These are phyloP conservation scores for Opisthocomus hoazin DNA, from an alignment of 2,113 vertebrate genomes.

Conservation along the genomic window DNA sequence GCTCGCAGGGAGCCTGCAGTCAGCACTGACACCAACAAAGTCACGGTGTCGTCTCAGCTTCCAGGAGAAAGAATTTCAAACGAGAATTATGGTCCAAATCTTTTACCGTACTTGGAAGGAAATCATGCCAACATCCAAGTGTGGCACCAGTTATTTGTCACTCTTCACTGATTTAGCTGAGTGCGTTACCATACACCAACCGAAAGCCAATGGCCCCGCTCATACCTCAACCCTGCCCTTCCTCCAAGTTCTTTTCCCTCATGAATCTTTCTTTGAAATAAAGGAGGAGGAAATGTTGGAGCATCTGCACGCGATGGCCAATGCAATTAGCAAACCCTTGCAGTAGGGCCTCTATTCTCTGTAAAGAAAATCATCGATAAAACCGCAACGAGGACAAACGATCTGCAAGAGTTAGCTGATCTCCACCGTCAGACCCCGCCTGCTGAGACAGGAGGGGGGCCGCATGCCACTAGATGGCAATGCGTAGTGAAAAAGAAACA, in stretches of 20 bases:
- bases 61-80: not conserved
- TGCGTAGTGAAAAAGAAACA: not conserved
- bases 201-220: not conserved
- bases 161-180: not conserved
- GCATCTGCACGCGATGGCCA: rapidly evolving
- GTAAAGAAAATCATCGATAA: not conserved
- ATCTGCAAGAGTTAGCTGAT: rapidly evolving
- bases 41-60: not conserved
- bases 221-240: too few relatives aligned
- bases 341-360: not conserved
- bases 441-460: not conserved
- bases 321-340: not conserved
- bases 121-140: not conserved
- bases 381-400: rapidly evolving
- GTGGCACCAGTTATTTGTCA: not conserved
- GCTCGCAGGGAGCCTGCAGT: not conserved
- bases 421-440: not conserved
- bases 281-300: not conserved
- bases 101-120: not conserved
- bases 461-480: slow-evolving; percentile 33
- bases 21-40: rapidly evolving
- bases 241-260: too few relatives aligned
- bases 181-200: not conserved
- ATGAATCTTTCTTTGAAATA: not conserved
- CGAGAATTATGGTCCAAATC: not conserved